phyloP scores from a whole-genome alignment of 2,888 invertebrate species.

The Hypercompe scribonia region DNA sequence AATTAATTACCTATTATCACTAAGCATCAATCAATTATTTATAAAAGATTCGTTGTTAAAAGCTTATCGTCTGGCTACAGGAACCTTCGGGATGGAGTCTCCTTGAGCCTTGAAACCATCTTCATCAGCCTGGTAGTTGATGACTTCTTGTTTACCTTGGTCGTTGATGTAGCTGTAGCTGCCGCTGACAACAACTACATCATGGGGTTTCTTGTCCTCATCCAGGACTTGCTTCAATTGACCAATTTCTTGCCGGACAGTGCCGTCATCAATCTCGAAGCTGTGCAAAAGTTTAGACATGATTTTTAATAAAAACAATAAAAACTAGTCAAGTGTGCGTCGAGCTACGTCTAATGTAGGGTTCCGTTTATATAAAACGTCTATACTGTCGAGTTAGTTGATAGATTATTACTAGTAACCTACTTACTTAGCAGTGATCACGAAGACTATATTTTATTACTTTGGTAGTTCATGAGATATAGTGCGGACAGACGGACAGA shows the following conservation, averaged over 20 bases:
- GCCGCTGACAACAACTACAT: constrained; percentile 87
- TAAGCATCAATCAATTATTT: constrained; percentile 4
- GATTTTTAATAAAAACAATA: no score
- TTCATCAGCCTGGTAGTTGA: constrained; percentile 88
- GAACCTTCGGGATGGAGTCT: constrained; percentile 85
- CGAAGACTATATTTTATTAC: no score
- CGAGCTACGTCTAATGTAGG: no score
- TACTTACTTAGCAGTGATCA: no score
- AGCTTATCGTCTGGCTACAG: constrained; percentile 62
- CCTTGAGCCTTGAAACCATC: constrained; percentile 88
- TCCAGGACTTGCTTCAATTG: constrained; percentile 75
- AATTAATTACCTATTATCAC: background rate
- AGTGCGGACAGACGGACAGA: no score
- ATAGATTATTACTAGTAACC: no score
- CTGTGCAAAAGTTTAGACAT: no score
- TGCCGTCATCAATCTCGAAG: constrained; percentile 87
- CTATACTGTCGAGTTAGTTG: no score
- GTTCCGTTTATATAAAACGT: no score
- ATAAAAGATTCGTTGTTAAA: background rate
- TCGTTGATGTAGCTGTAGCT: constrained; percentile 85
- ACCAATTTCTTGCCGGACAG: constrained; percentile 84
- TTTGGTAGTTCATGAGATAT: no score
- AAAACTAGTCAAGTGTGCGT: no score
- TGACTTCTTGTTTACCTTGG: constrained; percentile 83
- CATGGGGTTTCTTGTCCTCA: constrained; percentile 86